Evolutionary conservation across 2,888 invertebrate species (phyloP).

Genomic region (Clistopyga incitator): DNA sequence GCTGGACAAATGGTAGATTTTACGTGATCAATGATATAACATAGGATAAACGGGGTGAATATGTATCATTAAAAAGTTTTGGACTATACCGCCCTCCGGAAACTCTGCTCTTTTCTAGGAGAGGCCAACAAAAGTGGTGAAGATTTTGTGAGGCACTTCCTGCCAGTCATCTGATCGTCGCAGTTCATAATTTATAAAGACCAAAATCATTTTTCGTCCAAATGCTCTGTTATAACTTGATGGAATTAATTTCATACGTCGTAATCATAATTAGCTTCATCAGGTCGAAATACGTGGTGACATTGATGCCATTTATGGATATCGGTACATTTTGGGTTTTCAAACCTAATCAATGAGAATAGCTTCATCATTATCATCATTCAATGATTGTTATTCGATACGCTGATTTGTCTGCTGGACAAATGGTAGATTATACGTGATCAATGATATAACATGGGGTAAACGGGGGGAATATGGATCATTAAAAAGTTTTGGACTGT

Average conservation of each 20-base stretch:
- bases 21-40: not conserved
- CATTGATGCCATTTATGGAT: not conserved
- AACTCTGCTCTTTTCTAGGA: not conserved
- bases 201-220: not conserved
- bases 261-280: not conserved
- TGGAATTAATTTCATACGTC: not conserved
- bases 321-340: not conserved
- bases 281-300: not conserved
- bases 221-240: not conserved
- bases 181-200: not conserved
- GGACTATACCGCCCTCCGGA: not conserved
- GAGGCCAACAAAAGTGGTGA: not conserved
- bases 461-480: too few species aligned
- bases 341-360: not conserved
- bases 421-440: not conserved
- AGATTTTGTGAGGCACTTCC: not conserved
- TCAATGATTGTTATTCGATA: not conserved
- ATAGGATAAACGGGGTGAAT: not conserved
- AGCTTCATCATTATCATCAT: not conserved
- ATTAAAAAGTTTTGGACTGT: too few species aligned
- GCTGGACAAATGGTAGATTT: not conserved
- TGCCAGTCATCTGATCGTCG: not conserved
- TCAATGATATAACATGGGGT: not conserved
- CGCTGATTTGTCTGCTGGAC: not conserved
- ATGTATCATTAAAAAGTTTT: too few species aligned